phyloP scores from a whole-genome alignment of 2,797 vertebrate genomes.

The Myripristis jacobus region DNA sequence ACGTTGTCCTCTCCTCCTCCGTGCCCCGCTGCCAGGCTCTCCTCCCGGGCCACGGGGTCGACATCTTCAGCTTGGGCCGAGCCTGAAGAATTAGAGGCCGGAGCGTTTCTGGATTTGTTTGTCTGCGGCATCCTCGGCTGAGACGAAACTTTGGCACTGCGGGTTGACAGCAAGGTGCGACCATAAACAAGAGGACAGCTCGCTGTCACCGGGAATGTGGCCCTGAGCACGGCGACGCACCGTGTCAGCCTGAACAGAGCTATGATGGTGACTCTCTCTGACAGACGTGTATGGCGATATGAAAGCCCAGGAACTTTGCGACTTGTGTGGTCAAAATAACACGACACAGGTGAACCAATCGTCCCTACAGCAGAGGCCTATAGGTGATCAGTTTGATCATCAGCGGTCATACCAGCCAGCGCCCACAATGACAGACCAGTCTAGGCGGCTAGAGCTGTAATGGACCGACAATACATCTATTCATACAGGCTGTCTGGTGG shows the following conservation, averaged over 20 bases:
- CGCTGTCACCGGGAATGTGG: slow-evolving; percentile 53
- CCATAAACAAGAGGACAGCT: slow-evolving; percentile 58
- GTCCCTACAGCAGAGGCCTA: slow-evolving; percentile 27
- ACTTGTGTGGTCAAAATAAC: slow-evolving; percentile 15
- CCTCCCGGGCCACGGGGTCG: slow-evolving; percentile 43
- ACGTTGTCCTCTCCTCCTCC: slow-evolving; percentile 73
- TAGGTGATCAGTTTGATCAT: slow-evolving; percentile 31
- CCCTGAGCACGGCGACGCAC: slow-evolving; percentile 56
- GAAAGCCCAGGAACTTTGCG: slow-evolving; percentile 1
- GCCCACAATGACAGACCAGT: slow-evolving; percentile 35
- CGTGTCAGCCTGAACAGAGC: slow-evolving; percentile 71
- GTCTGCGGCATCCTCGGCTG: slow-evolving; percentile 83
- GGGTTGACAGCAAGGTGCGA: slow-evolving; percentile 61
- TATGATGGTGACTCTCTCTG: slow-evolving; percentile 60
- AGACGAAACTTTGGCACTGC: slow-evolving; percentile 52
- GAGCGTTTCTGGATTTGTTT: slow-evolving; percentile 80
- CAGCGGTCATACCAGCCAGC: slow-evolving; percentile 31
- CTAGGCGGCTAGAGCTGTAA: not conserved
- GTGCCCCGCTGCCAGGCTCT: slow-evolving; percentile 36
- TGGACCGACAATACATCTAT: slow-evolving; percentile 70
- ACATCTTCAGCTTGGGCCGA: slow-evolving; percentile 47
- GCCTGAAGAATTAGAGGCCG: slow-evolving; percentile 52
- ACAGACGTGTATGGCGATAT: slow-evolving; percentile 6
- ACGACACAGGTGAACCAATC: slow-evolving; percentile 23
- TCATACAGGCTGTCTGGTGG: slow-evolving; percentile 73